Conservation (phyloP, 1,140 invertebrate genomes). For the Bombus consobrinus region DNA sequence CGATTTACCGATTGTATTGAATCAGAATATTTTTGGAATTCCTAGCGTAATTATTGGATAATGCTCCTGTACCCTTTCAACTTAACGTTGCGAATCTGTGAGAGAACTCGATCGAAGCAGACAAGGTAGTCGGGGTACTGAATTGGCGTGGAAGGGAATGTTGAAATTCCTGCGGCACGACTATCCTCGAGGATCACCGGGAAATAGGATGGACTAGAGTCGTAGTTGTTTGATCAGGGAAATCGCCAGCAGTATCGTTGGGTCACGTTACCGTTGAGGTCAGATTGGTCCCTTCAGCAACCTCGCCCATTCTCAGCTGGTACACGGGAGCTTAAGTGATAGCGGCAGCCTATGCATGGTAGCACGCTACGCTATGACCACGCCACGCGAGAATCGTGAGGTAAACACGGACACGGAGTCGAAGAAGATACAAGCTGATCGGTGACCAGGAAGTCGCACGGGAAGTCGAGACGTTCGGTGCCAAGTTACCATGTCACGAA, state of each 20-base stretch:
- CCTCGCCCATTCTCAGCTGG: slow-evolving; percentile 55
- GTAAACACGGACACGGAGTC: slow-evolving; percentile 63
- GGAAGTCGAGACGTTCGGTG: slow-evolving; percentile 55
- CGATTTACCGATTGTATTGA: too few species aligned
- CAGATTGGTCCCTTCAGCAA: slow-evolving; percentile 64
- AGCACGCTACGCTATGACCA: slow-evolving; percentile 60
- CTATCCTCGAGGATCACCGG: neutral
- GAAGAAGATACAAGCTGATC: slow-evolving; percentile 66
- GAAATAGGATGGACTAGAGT: slow-evolving; percentile 47
- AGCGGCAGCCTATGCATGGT: slow-evolving; percentile 51
- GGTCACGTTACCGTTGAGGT: slow-evolving; percentile 72
- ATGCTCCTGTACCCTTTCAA: too few species aligned
- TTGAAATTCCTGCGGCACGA: neutral
- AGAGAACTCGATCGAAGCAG: neutral
- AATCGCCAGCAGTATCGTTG: slow-evolving; percentile 46
- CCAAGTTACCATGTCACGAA: slow-evolving; percentile 60
- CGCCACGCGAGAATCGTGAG: slow-evolving; percentile 60
- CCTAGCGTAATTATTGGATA: too few species aligned
- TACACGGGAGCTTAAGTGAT: slow-evolving; percentile 25
- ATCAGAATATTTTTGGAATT: too few species aligned
- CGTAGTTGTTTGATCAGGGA: slow-evolving; percentile 47
- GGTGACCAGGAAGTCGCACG: slow-evolving; percentile 59
- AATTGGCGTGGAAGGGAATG: neutral
- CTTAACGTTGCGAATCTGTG: too few species aligned
- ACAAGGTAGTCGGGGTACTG: neutral